phyloP scores from a whole-genome alignment of 2,888 invertebrate species.

The Teleiodes luculella region DNA sequence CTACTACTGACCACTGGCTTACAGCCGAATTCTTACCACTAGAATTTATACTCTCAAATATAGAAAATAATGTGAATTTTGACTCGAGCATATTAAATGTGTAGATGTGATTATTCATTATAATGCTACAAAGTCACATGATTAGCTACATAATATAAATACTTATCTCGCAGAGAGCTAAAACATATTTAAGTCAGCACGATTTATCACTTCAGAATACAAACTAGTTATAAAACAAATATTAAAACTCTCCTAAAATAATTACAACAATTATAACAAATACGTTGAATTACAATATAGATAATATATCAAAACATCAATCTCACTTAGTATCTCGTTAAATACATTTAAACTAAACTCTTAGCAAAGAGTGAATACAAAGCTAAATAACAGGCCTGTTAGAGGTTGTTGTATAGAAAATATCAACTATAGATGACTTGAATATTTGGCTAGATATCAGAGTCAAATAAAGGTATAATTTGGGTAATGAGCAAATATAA shows the following conservation, averaged over 20 bases:
- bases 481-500: constrained; percentile 74
- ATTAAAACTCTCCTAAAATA: constrained; percentile 76
- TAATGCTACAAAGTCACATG: constrained; percentile 42
- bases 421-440: constrained; percentile 31
- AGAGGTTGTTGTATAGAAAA: constrained; percentile 20
- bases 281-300: constrained; percentile 57
- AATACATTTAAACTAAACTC: constrained; percentile 58
- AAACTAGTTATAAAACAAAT: constrained; percentile 64
- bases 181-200: constrained; percentile 44
- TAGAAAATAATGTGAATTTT: constrained; percentile 22
- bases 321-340: constrained; percentile 72
- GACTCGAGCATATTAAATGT: constrained; percentile 16
- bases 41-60: constrained; percentile 12
- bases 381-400: constrained; percentile 54
- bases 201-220: constrained; percentile 54
- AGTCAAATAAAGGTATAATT: constrained; percentile 72
- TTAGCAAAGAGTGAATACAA: constrained; percentile 46
- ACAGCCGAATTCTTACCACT: constrained; percentile 28
- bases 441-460: constrained; percentile 62
- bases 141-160: constrained; percentile 32
- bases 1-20: constrained; percentile 36
- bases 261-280: constrained; percentile 74
- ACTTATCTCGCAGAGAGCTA: constrained; percentile 47
- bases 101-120: constrained; percentile 29
- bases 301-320: constrained; percentile 70